Conservation (phyloP, 1,140 invertebrate genomes). For the Goniozus legneri region DNA sequence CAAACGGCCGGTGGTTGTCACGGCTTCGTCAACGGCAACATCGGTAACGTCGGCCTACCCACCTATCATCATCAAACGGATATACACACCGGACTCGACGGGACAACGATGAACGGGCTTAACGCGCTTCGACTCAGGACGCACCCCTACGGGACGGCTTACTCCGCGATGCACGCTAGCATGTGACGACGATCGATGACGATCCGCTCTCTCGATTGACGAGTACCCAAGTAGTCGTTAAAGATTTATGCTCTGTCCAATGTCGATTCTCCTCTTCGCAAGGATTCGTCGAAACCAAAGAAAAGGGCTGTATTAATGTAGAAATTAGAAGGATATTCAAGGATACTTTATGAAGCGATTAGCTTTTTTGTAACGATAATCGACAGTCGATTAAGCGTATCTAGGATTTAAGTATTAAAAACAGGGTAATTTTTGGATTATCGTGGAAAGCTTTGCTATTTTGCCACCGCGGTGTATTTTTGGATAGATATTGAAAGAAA, state of each 20-base stretch:
- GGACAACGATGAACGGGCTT: slow-evolving; percentile 37
- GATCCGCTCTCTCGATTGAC: too few species aligned
- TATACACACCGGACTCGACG: slow-evolving; percentile 36
- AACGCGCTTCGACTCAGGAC: slow-evolving; percentile 41
- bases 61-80: slow-evolving; percentile 43
- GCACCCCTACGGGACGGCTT: slow-evolving; percentile 45
- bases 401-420: neutral
- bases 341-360: too few species aligned
- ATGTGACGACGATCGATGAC: slow-evolving; percentile 47
- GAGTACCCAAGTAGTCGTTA: too few species aligned
- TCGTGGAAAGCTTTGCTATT: too few species aligned
- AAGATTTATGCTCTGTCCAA: too few species aligned
- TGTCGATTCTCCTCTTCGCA: too few species aligned
- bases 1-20: slow-evolving; percentile 35
- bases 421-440: too few species aligned
- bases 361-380: neutral
- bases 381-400: neutral
- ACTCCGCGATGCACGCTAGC: slow-evolving; percentile 50
- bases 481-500: too few species aligned
- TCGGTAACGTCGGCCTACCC: slow-evolving; percentile 35
- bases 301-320: too few species aligned
- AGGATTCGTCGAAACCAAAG: too few species aligned
- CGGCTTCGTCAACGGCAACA: slow-evolving; percentile 41
- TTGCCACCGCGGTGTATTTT: too few species aligned
- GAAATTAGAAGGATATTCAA: too few species aligned